A percentile compares a stretch with the other conserved stretches of the same genome.
phyloP scores from a whole-genome alignment of 2,888 invertebrate genomes.

The Trypoxylon attenuatum region DNA sequence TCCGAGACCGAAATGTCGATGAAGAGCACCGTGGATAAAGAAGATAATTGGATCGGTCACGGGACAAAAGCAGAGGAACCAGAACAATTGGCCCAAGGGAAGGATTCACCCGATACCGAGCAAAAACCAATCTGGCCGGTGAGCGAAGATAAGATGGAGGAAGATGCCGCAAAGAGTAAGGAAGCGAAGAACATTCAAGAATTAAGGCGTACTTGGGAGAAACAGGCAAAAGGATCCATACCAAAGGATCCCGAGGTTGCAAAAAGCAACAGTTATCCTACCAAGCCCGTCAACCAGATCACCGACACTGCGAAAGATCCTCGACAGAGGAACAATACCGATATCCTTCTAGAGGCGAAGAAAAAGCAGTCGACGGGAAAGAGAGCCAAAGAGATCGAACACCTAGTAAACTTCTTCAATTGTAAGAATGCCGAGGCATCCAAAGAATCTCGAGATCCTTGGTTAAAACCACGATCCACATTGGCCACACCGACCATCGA shows the following conservation, averaged over 20 bases:
- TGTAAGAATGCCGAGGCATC: slow-evolving; percentile 66
- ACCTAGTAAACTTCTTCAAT: slow-evolving; percentile 71
- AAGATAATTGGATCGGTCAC: background rate
- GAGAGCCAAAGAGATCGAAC: slow-evolving; percentile 67
- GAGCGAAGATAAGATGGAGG: background rate
- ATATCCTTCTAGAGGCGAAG: slow-evolving; percentile 11
- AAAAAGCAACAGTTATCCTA: background rate
- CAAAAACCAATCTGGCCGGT: background rate
- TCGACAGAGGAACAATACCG: slow-evolving; percentile 3
- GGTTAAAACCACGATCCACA: slow-evolving; percentile 53
- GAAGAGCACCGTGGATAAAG: background rate
- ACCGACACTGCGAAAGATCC: background rate
- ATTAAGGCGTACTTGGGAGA: slow-evolving; percentile 69
- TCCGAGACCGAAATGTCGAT: background rate
- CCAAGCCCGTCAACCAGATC: background rate
- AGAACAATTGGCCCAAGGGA: background rate
- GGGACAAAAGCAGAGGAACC: background rate
- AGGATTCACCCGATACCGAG: background rate
- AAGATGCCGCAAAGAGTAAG: slow-evolving; percentile 38
- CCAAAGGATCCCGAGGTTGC: background rate
- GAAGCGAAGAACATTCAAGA: slow-evolving; percentile 62
- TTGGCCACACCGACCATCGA: slow-evolving; percentile 36
- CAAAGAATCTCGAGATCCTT: slow-evolving; percentile 52
- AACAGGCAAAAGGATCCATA: slow-evolving; percentile 48
- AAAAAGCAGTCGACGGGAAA: slow-evolving; percentile 44